These are phyloP conservation scores for Puffinus mauretanicus DNA, from an alignment of 2,113 vertebrate species.

Conservation along the genomic window DNA sequence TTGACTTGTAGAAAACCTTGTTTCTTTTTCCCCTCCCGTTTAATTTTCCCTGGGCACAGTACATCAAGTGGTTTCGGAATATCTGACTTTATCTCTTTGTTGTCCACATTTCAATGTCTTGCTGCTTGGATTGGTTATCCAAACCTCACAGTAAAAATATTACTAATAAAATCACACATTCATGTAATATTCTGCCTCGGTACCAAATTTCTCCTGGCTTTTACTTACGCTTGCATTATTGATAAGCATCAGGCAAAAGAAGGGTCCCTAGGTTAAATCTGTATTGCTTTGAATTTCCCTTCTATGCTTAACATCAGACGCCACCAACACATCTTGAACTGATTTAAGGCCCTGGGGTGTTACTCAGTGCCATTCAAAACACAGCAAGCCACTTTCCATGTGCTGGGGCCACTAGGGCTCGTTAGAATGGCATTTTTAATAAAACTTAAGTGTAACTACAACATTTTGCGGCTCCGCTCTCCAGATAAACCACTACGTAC, in stretches of 20 bases:
- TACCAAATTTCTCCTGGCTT: constrained; percentile 4
- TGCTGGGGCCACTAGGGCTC: constrained; percentile 66
- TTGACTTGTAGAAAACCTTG: background rate
- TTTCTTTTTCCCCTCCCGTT: background rate
- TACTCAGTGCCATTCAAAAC: constrained; percentile 66
- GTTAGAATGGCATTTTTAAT: constrained; percentile 74
- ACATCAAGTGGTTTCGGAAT: background rate
- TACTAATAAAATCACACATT: constrained; percentile 12
- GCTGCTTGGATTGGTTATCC: background rate
- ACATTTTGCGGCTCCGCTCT: constrained; percentile 38
- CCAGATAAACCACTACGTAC: constrained; percentile 26
- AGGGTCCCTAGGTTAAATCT: constrained; percentile 57
- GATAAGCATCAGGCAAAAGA: constrained; percentile 62
- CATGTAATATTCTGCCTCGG: background rate
- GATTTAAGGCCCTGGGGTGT: constrained; percentile 69
- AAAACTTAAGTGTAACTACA: constrained; percentile 60
- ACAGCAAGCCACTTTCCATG: constrained; percentile 70
- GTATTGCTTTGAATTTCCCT: constrained; percentile 67
- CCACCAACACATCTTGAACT: constrained; percentile 73
- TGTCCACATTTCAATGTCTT: background rate
- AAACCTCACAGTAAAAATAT: background rate
- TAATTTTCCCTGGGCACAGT: background rate
- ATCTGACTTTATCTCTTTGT: constrained; percentile 9
- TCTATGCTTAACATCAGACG: constrained; percentile 68
- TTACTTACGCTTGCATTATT: background rate